These are phyloP conservation scores for Arbacia lixula DNA, from an alignment of 53 echinoderm and acorn worm genomes.

Conservation along the genomic window DNA sequence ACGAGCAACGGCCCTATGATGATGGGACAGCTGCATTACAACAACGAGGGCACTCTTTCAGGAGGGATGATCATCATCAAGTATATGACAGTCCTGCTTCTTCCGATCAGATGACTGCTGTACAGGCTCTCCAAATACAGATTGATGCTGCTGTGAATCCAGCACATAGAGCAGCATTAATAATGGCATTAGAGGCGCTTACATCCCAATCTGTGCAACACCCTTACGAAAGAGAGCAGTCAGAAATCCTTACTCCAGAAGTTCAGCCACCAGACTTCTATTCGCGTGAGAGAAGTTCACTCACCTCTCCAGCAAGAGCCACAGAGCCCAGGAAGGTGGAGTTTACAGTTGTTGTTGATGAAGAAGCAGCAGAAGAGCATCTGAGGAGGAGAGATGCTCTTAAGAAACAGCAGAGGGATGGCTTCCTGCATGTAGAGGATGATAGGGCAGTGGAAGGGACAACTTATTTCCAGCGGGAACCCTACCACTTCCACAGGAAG, in stretches of 20 bases:
- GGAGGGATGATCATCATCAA: too few species aligned
- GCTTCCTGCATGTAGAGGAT: too few species aligned
- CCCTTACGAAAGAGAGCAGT: too few species aligned
- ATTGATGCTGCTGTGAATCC: slow-evolving; percentile 37
- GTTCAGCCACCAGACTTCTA: background rate
- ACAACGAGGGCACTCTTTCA: too few species aligned
- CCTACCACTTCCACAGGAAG: background rate
- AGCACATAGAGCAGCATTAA: slow-evolving; percentile 32
- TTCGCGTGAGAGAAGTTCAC: background rate
- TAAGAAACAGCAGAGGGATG: background rate
- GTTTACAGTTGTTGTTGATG: slow-evolving; percentile 24
- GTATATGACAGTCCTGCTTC: too few species aligned
- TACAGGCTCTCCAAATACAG: slow-evolving; percentile 17
- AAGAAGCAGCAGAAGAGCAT: background rate
- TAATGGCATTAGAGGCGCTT: slow-evolving; percentile 6
- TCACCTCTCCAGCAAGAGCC: background rate
- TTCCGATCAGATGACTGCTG: slow-evolving; percentile 35
- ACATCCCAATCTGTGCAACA: background rate
- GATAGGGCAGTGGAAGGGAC: background rate
- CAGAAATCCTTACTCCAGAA: too few species aligned
- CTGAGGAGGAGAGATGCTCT: background rate
- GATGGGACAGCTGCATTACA: too few species aligned
- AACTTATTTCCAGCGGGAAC: background rate
- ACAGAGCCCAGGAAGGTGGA: slow-evolving; percentile 20
- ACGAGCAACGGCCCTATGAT: too few species aligned